Evolutionary conservation across 2,113 vertebrate species (phyloP).

Genomic region (Nothoprocta pentlandii): DNA sequence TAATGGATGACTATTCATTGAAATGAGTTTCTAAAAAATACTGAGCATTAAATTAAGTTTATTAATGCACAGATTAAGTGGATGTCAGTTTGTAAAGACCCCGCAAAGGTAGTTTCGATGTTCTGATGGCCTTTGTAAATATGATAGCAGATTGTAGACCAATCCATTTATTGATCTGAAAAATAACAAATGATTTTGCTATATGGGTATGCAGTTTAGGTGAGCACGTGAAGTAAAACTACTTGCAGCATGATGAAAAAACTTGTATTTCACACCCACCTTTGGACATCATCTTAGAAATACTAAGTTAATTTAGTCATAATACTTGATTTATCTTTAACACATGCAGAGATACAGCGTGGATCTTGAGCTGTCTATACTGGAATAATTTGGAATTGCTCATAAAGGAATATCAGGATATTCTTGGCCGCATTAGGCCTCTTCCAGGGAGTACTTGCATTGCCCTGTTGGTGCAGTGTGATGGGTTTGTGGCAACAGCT

Average conservation of each 20-base stretch:
- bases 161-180: not conserved
- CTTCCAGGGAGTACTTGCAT: not conserved
- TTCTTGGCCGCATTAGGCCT: not conserved
- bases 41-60: not conserved
- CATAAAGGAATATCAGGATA: not conserved
- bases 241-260: not conserved
- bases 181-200: not conserved
- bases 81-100: not conserved
- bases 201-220: not conserved
- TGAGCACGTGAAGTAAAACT: not conserved
- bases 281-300: too few relatives aligned
- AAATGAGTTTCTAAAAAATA: not conserved
- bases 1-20: not conserved
- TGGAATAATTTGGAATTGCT: not conserved
- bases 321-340: not conserved
- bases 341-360: not conserved
- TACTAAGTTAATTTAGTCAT: not conserved
- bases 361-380: not conserved
- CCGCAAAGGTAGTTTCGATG: not conserved
- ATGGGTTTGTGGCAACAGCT: not conserved
- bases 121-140: not conserved
- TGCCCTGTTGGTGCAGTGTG: not conserved
- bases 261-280: not conserved
- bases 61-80: not conserved
- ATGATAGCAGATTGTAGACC: not conserved